Evolutionary conservation across 2,113 vertebrate species (phyloP).

Genomic region (Oreochromis niloticus): DNA sequence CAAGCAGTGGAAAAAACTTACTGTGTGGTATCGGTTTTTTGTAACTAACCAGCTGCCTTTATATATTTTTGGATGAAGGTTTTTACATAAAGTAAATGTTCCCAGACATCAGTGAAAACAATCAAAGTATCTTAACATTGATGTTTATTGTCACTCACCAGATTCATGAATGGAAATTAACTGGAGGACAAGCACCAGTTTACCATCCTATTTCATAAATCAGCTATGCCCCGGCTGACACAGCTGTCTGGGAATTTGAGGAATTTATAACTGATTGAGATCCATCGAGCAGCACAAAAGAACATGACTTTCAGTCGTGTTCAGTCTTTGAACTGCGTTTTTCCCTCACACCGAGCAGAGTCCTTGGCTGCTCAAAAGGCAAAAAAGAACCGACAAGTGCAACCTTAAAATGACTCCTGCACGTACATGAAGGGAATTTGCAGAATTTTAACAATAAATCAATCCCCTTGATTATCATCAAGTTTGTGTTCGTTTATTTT

Average conservation of each 20-base stretch:
- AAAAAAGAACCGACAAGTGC: not conserved
- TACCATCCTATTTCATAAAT: not conserved
- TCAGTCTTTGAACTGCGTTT: not conserved
- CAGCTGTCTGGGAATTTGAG: not conserved
- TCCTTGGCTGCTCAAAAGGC: not conserved
- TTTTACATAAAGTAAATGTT: not conserved
- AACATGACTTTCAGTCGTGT: not conserved
- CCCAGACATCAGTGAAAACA: not conserved
- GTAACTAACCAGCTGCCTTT: not conserved
- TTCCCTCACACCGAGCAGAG: not conserved
- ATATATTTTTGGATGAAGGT: not conserved
- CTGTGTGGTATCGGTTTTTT: not conserved
- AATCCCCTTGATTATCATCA: not conserved
- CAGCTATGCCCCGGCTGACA: not conserved
- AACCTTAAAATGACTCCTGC: not conserved
- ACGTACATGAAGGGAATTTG: not conserved
- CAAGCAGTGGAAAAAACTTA: not conserved
- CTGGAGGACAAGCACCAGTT: not conserved
- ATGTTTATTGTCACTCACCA: not conserved
- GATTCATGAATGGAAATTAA: not conserved
- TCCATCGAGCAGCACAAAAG: not conserved
- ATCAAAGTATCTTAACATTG: not conserved
- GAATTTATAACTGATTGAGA: not conserved
- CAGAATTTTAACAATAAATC: not conserved
- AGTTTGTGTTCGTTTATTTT: not conserved